Conservation (phyloP, 2,113 vertebrate genomes). For the Anoura caudifer region DNA sequence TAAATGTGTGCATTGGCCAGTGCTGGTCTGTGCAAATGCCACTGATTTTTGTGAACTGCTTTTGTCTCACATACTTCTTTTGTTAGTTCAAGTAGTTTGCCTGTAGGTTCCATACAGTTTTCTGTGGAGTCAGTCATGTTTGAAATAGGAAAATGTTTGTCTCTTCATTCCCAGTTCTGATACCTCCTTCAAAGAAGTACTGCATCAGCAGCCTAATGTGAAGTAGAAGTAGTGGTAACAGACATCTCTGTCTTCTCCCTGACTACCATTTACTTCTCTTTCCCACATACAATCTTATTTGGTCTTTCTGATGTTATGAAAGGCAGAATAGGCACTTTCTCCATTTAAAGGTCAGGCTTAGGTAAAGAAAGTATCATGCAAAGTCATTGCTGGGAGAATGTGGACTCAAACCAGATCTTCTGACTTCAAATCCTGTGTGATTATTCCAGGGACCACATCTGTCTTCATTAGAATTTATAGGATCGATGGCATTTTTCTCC, state of each 20-base stretch:
- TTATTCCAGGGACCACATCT: not conserved
- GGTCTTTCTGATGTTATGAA: not conserved
- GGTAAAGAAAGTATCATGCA: not conserved
- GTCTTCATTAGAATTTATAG: not conserved
- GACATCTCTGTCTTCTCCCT: not conserved
- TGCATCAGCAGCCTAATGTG: not conserved
- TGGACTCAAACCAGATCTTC: not conserved
- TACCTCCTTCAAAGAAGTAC: not conserved
- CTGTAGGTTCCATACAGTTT: not conserved
- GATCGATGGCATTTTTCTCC: not conserved
- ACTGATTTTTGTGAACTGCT: not conserved
- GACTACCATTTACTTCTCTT: not conserved
- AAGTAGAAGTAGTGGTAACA: not conserved
- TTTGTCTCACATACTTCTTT: not conserved
- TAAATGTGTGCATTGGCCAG: not conserved
- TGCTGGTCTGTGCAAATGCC: not conserved
- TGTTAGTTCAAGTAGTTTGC: constrained; percentile 17
- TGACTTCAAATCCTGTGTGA: not conserved
- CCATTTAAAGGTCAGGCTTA: not conserved
- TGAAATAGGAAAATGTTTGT: constrained; percentile 21
- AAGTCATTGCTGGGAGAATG: not conserved
- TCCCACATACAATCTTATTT: not conserved
- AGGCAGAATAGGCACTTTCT: not conserved
- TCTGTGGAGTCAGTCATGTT: not conserved
- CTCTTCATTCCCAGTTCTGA: constrained; percentile 1